phyloP scores from a whole-genome alignment of 2,797 vertebrate genomes.

The Molothrus aeneus region DNA sequence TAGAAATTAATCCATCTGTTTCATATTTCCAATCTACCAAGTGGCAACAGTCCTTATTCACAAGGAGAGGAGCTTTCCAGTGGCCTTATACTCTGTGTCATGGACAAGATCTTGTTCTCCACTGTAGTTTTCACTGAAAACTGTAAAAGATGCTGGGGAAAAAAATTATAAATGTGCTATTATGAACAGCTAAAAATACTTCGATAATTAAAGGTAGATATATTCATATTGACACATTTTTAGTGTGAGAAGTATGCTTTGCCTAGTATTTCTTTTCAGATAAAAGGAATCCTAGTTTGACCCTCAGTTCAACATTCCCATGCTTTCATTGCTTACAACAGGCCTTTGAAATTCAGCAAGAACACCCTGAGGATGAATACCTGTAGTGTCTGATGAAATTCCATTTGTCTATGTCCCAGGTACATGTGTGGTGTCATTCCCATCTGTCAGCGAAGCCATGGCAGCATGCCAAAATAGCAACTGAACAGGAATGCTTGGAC shows the following conservation, averaged over 20 bases:
- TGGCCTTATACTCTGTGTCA: neutral
- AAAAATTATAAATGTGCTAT: neutral
- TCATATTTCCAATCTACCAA: neutral
- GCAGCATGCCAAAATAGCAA: neutral
- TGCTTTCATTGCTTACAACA: neutral
- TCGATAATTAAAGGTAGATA: neutral
- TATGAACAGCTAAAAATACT: neutral
- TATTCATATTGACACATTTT: neutral
- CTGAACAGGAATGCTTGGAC: neutral
- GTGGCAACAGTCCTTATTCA: neutral
- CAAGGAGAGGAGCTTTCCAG: neutral
- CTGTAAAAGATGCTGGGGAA: neutral
- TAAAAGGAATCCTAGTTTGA: neutral
- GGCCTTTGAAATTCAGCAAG: neutral
- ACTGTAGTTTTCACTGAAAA: neutral
- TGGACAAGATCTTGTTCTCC: neutral
- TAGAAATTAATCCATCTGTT: constrained; percentile 1
- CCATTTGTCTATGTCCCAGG: neutral
- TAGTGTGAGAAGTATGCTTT: neutral
- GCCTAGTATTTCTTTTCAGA: neutral
- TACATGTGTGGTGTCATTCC: neutral
- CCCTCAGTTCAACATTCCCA: neutral
- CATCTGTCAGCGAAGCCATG: neutral
- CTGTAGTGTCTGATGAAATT: neutral
- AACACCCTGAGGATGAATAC: neutral